These are phyloP conservation scores for Carcinoscorpius rotundicauda DNA, from an alignment of 1,140 invertebrate species.

Conservation along the genomic window DNA sequence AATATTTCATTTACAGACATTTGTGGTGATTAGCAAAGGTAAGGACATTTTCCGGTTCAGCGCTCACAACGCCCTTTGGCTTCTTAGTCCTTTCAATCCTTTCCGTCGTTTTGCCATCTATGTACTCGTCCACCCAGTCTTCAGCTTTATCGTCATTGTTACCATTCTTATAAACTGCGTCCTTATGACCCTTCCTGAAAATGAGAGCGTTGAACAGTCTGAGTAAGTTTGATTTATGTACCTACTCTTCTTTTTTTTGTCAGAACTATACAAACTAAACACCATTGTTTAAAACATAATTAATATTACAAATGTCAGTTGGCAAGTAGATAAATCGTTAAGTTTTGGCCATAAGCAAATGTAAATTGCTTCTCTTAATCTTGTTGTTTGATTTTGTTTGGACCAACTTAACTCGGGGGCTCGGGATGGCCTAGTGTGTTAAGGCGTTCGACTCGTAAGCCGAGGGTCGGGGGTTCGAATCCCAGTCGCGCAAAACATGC, in stretches of 20 bases:
- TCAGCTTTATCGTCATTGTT: constrained; percentile 94
- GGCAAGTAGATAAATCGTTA: background rate
- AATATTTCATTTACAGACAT: constrained; percentile 53
- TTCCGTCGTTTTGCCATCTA: constrained; percentile 92
- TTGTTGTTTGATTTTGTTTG: background rate
- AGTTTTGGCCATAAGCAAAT: background rate
- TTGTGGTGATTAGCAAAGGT: constrained; percentile 95
- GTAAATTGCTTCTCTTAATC: background rate
- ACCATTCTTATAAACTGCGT: constrained; percentile 97
- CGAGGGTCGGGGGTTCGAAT: too few species aligned
- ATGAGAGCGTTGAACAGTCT: constrained; percentile 77
- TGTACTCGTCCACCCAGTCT: constrained; percentile 92
- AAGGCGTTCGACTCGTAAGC: too few species aligned
- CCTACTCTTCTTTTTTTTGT: background rate
- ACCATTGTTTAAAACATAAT: background rate
- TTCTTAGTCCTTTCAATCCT: constrained; percentile 93
- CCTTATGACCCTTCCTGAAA: constrained; percentile 92
- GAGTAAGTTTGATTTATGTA: constrained; percentile 63
- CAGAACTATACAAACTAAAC: background rate
- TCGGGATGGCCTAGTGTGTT: too few species aligned
- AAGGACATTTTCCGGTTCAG: constrained; percentile 98
- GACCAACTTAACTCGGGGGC: too few species aligned
- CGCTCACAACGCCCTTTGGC: constrained; percentile 86
- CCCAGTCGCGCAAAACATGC: too few species aligned
- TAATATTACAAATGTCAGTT: background rate